Percentiles rank a stretch among this genome's conserved stretches.
phyloP scores from a whole-genome alignment of 2,888 invertebrate species.

The Cenopis cana region DNA sequence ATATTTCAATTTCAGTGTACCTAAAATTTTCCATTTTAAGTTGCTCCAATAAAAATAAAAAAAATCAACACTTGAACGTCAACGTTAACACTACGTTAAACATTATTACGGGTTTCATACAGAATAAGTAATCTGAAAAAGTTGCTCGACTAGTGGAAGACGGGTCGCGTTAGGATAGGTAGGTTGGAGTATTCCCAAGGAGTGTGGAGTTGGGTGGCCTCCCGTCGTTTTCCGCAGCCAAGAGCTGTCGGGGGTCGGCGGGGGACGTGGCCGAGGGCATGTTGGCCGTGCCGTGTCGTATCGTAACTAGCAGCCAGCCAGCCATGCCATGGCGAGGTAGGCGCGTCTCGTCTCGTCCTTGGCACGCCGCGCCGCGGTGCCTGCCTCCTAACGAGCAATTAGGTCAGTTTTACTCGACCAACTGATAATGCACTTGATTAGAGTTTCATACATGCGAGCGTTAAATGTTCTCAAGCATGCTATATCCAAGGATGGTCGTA shows the following conservation, averaged over 20 bases:
- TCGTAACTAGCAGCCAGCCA: conserved; percentile 46
- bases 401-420: conserved; percentile 41
- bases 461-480: conserved; percentile 11
- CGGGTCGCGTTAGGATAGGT: conserved; percentile 43
- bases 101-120: conserved; percentile 9
- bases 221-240: conserved; percentile 53
- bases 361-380: conserved; percentile 36
- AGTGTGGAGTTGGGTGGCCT: conserved; percentile 69
- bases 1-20: too few relatives aligned
- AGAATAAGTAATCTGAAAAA: conserved; percentile 31
- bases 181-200: conserved; percentile 54
- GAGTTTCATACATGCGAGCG: conserved; percentile 21
- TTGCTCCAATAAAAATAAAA: too few relatives aligned
- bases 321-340: conserved; percentile 42
- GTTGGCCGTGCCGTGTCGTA: conserved; percentile 48
- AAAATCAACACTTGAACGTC: not conserved
- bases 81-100: conserved; percentile 8
- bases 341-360: conserved; percentile 40
- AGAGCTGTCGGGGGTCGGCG: conserved; percentile 45
- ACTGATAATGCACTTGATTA: conserved; percentile 34
- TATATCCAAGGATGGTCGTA: not conserved
- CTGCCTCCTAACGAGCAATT: conserved; percentile 36
- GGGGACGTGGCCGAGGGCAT: conserved; percentile 47
- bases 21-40: too few relatives aligned
- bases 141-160: conserved; percentile 28